Conservation (phyloP, 2,888 invertebrate genomes). For the Latrodectus elegans region DNA sequence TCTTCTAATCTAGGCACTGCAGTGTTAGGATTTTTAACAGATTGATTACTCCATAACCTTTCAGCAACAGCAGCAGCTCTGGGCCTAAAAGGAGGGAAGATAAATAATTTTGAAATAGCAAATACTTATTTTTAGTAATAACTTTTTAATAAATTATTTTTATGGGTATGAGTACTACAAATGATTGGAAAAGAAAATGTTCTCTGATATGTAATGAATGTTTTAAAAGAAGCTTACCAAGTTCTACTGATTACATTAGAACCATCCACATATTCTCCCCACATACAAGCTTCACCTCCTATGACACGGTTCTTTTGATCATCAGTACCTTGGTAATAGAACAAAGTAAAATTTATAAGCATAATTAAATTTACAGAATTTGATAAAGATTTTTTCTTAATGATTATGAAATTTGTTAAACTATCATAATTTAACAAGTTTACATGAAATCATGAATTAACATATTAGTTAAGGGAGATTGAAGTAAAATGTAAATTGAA, state of each 20-base stretch:
- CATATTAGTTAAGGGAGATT: too few species aligned
- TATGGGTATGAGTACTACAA: neutral
- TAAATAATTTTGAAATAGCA: neutral
- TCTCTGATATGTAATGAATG: too few species aligned
- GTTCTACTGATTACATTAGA: slow-evolving; percentile 80
- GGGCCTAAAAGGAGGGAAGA: slow-evolving; percentile 77
- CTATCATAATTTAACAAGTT: too few species aligned
- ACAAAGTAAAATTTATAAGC: neutral
- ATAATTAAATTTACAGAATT: neutral
- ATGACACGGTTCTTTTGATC: slow-evolving; percentile 81
- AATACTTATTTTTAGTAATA: neutral
- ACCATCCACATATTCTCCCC: slow-evolving; percentile 89
- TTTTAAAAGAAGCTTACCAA: slow-evolving; percentile 78
- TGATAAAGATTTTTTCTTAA: too few species aligned
- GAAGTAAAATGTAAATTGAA: too few species aligned
- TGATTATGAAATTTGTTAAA: too few species aligned
- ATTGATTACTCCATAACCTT: slow-evolving; percentile 83
- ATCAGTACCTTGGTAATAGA: slow-evolving; percentile 71
- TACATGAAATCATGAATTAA: too few species aligned
- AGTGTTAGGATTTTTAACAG: slow-evolving; percentile 74
- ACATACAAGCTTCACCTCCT: slow-evolving; percentile 95
- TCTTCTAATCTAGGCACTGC: slow-evolving; percentile 82
- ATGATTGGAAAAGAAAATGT: neutral
- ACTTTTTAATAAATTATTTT: neutral
- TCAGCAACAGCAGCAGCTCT: slow-evolving; percentile 90